Evolutionary conservation across 2,888 invertebrate species (phyloP).

Genomic region (Drosophila acutilabella): DNA sequence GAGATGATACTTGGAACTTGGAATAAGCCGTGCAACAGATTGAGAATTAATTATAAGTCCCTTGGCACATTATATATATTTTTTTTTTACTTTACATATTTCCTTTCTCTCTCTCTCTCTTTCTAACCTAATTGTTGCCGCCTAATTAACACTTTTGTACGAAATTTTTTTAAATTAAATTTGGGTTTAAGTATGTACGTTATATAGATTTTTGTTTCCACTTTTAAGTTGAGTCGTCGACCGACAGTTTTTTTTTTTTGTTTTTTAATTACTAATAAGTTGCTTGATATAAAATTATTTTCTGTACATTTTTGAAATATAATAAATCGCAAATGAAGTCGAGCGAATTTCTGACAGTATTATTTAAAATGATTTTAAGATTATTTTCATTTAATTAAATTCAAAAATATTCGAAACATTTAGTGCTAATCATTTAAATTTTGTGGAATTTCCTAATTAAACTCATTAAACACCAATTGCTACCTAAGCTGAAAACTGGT

Average conservation of each 20-base stretch:
- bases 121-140: not conserved
- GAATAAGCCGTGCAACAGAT: slow-evolving; percentile 4
- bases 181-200: not conserved
- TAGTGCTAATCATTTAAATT: too few relatives aligned
- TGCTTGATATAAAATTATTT: too few relatives aligned
- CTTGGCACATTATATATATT: not conserved
- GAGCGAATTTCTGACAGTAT: too few relatives aligned
- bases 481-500: not conserved
- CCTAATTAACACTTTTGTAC: not conserved
- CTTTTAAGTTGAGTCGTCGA: not conserved
- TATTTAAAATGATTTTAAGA: too few relatives aligned
- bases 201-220: not conserved
- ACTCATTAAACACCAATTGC: too few relatives aligned
- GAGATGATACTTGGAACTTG: slow-evolving; percentile 9
- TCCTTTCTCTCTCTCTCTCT: too few relatives aligned
- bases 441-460: too few relatives aligned
- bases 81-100: not conserved
- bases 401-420: too few relatives aligned
- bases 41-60: not conserved
- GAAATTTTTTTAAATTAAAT: not conserved
- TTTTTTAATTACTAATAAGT: too few relatives aligned
- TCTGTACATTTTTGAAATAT: too few relatives aligned
- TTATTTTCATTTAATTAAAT: too few relatives aligned
- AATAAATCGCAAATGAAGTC: too few relatives aligned
- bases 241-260: not conserved